Base-by-base conservation (phyloP, 1,140 invertebrate genomes). In the Drosophila albomicans region DNA sequence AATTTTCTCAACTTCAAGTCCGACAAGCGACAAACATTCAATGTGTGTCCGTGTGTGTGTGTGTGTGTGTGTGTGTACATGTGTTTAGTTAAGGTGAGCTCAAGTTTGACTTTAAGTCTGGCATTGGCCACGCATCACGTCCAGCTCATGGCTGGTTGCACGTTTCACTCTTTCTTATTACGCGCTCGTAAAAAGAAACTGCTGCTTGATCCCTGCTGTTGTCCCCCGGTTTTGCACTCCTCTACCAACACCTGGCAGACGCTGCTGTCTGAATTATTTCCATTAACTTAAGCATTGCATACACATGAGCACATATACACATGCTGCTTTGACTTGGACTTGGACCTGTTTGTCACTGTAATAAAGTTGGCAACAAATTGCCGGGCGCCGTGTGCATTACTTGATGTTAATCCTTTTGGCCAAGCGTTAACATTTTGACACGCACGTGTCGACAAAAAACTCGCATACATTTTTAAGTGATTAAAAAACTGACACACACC, bases 281-380 rank as follows among this genome's bases (percentile, higher is more conserved):
- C 85, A 89, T 89, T 89, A 81, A 89, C 86, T 87, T 74, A 70
- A 77, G 59, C 82, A 78, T 75, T 78, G 81, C 81, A 85, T 72
- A 66, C 38, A 70, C 38, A 70, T 32, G 35, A 16, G 59, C 20
- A 66, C 54, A 71, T 25, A 63, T 15, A 70, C 15, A 41, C 13
- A 41, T 38, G 11, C 16, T 11, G 32, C 16, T 25, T 41, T 46
- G 20, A 45, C 20, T 46, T 66, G 72, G 46, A 68, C 52, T 63
- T 59, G 63, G 65, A 41, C 62, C 75, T 74, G 81, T 81, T 89
- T 89, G 85, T 89, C 85, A 81, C 75, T 90, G 84, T 79, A 82
- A 87, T 87, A 87, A 87, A 87, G 72, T 89, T 74, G 85, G 75
- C 78, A 89, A 89, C 85, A 89, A 87, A 87, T 87, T 88, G 84